Base-by-base conservation (phyloP, 2,113 vertebrate species). In the Petroica traversi region DNA sequence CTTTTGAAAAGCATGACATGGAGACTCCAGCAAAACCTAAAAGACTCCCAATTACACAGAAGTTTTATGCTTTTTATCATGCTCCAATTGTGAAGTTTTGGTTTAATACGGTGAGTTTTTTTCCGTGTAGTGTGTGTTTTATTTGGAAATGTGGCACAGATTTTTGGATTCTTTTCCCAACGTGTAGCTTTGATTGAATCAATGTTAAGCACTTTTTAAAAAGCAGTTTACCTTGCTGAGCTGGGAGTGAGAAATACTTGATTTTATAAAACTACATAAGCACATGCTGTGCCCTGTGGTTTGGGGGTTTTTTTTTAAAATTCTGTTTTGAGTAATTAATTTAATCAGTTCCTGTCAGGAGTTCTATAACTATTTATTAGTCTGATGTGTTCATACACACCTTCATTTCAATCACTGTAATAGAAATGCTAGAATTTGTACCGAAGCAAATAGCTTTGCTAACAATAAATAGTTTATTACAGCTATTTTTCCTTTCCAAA, bases 71-170 rank as follows among this genome's bases (percentile, higher is more conserved):
- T 36, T 99, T 99, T 97, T 99, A 99, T 98, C 99, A 99, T 73
- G 99, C 99, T 75, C 99, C 99, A 54, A 99, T 99, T 91, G 99
- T 99, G 96, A 99, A 99, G 97, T 99, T 99, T 97, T 99, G 99
- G 99, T 99, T 99, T 97, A 99, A 99, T 95, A 99, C 99, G 95
- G 99, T 99, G 98, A 97, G 98, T 91, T 95, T 94, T 92, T 11
- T 82, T 67, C 19, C 51, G 10, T 45, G 14, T 43, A 38, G 25
- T 20, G 15, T 38, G 11, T 41, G 11, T 84, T 82, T 78, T 41
- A 13, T 73, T 92, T 87, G 52, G 28, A 87, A 64, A 77, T 40
- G 9, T 52, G 34, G 20, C 41, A 17, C 0, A 1, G 12, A 31
- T 63, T 77, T 93, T 78, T 36, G 24, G 5, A 19, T 77, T 80